Conservation (phyloP, 2,797 vertebrate genomes). For the Acanthiza pusilla region DNA sequence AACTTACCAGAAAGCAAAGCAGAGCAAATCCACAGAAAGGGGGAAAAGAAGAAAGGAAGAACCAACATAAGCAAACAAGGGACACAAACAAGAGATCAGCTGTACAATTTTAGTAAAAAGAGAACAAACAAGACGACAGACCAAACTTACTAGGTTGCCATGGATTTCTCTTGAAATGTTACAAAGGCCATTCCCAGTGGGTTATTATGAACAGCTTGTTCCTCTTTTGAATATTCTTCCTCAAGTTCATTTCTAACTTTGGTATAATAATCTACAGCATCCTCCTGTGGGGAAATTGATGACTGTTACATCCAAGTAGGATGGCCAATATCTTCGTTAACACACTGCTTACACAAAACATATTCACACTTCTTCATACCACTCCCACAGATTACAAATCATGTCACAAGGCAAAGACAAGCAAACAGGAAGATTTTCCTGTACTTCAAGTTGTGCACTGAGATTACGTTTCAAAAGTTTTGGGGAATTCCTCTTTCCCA, state of each 20-base stretch:
- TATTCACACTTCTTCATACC: background rate
- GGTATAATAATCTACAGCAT: conserved; percentile 88
- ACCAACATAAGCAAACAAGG: conserved; percentile 4
- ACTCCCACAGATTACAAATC: background rate
- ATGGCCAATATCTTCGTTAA: background rate
- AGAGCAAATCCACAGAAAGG: background rate
- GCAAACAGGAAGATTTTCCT: background rate
- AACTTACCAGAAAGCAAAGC: conserved; percentile 21
- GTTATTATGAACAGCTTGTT: conserved; percentile 64
- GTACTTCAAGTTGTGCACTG: background rate
- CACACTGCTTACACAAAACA: background rate
- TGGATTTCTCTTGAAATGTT: conserved; percentile 87
- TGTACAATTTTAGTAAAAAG: background rate
- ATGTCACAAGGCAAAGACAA: background rate
- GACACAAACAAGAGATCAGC: background rate
- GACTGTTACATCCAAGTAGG: background rate
- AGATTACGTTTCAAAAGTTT: background rate
- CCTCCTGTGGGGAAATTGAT: conserved; percentile 76
- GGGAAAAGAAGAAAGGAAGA: conserved; percentile 16
- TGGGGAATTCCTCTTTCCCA: background rate
- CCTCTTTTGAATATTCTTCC: conserved; percentile 74
- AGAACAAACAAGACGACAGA: background rate
- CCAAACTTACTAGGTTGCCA: conserved; percentile 87
- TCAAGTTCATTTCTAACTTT: conserved; percentile 73
- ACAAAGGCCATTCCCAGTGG: conserved; percentile 92